Evolutionary conservation across 2,113 vertebrate species (phyloP), one percentile per base, ranked within the genome.

Genomic region (Aythya baeri): DNA sequence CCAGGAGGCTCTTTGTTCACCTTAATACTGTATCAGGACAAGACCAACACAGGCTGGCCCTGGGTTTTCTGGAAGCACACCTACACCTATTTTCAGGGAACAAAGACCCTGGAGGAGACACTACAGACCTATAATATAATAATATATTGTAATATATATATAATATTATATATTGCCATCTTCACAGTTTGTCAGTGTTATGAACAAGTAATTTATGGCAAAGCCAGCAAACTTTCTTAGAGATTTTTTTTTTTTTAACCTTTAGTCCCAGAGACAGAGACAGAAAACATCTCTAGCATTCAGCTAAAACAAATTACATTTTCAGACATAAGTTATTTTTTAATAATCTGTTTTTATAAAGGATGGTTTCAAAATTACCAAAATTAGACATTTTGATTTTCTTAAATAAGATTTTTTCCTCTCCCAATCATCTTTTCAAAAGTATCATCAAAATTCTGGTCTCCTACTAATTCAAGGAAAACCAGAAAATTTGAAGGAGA

Each of bases 191-290:
- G 34, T 34, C 34, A 44, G 34, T 46, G 44, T 73, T 91, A 83
- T 73, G 87, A 90, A 91, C 44, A 90, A 71, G 31, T 63, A 62
- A 79, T 68, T 95, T 93, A 95, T 16, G 29, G 76, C 49, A 83
- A 62, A 86, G 29, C 52, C 49, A 71, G 80, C 8, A 49, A 63
- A 55, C 36, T 46, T 88, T 63, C 75, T 77, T 74, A 76, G 52
- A 49, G 20, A 49, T 49, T 21, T 49, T 21, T 49, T 49, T 49
- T 49, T 49, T 49, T 49, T 71, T 7, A 59, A 59, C 17, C 16
- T 59, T 23, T 17, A 81, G 46, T 73, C 22, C 74, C 8, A 88
- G 71, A 79, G 21, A 77, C 10, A 88, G 71, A 79, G 21, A 74
- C 32, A 7, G 75, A 79, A 86, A 68, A 54, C 34, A 26, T 8